Conservation (phyloP, 1,140 invertebrate genomes). For the Daktulosphaira vitifoliae region DNA sequence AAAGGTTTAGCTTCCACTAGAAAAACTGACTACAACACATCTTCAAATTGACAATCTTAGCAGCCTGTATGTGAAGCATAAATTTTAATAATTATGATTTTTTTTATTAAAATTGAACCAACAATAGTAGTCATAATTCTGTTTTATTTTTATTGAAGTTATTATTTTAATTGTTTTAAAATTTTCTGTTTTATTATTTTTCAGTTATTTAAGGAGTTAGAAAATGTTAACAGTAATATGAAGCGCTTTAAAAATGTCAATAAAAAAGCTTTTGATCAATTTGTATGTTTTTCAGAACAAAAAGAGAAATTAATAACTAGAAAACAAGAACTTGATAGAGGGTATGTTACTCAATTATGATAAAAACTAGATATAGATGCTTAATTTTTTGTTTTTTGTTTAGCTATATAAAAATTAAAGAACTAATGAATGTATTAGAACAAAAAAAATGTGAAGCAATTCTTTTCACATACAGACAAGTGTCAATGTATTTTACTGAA, state of each 20-base stretch:
- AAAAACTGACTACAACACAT: too few species aligned
- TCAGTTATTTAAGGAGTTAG: constrained; percentile 88
- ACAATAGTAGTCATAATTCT: too few species aligned
- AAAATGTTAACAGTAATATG: constrained; percentile 93
- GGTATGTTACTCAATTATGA: too few species aligned
- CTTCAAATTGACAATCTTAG: too few species aligned
- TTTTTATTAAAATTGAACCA: too few species aligned
- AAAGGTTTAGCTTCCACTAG: too few species aligned
- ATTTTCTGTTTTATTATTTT: constrained; percentile 38
- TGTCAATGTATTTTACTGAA: constrained; percentile 96
- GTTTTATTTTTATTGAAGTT: too few species aligned
- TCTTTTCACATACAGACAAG: constrained; percentile 97
- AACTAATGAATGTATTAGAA: constrained; percentile 90
- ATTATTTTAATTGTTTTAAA: not conserved
- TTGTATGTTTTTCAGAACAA: constrained; percentile 96
- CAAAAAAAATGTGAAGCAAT: constrained; percentile 96
- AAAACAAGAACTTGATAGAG: constrained; percentile 92
- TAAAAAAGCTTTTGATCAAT: constrained; percentile 98
- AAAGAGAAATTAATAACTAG: constrained; percentile 94
- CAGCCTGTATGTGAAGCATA: too few species aligned
- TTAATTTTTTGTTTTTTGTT: not conserved
- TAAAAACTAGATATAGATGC: not conserved
- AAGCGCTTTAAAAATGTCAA: constrained; percentile 99
- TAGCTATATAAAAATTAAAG: constrained; percentile 74
- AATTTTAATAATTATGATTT: too few species aligned